Base-by-base conservation (phyloP, 2,888 invertebrate genomes). In the Cecidostiba fungosa region DNA sequence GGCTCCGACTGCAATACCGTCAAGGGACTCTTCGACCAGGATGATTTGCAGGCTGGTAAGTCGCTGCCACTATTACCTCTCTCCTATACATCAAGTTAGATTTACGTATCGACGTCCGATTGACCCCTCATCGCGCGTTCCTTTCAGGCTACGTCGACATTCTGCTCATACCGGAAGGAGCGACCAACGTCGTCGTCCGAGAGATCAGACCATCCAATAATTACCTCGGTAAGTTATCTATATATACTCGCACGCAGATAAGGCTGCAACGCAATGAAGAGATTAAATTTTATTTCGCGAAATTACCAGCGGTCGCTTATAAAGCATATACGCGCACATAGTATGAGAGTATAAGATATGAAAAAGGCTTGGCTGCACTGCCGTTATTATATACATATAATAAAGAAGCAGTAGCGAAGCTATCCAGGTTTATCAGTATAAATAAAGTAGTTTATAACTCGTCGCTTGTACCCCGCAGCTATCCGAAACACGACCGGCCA, bases 61-160 rank as follows among this genome's bases (percentile, higher is more conserved):
- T 91, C 23, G 70, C 78, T n/a, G 1, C 14, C 32, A 26, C 43
- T 26, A 8, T n/a, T n/a, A 19, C n/a, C n/a, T 78, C 2, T 29
- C 50, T 72, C 32, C 47, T 29, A 83, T 39, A 39, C 12, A 10
- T 84, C 39, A 47, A 76, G 82, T 66, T 74, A 72, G 39, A 84
- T 76, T 80, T 50, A 73, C 66, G 39, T 47, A 74, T 62, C 12
- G 8, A 4, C 14, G 5, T 73, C 32, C 36, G 32, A 54, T 73
- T 81, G 76, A 47, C 36, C 39, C 3, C 32, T 8, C 36, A n/a
- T 4, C 6, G 6, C 36, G 10, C 36, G 10, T 43, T 43, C 2
- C 90, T 76, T 62, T 10, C 92, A 97, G 99, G 99, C 5, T 99
- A 99, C 94, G 97, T 97, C 92, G 98, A 99, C 92, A 95, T 99